phyloP scores from a whole-genome alignment of 1,140 invertebrate species.

The Brachionus sp. region DNA sequence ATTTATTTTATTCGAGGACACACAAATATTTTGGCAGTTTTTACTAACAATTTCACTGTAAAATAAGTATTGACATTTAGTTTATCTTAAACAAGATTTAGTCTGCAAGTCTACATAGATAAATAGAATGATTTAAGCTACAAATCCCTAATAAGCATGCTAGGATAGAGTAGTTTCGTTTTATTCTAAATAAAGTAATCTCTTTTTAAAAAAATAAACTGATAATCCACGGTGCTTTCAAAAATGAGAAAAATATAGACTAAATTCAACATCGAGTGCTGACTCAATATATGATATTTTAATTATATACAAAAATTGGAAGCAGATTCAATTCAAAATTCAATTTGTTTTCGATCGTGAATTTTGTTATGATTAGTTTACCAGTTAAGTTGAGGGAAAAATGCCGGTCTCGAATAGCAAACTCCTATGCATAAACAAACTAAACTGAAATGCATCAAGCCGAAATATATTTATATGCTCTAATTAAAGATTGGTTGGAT shows the following conservation, averaged over 20 bases:
- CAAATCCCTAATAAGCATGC: neutral
- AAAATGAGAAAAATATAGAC: neutral
- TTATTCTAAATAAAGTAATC: neutral
- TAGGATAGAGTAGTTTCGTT: neutral
- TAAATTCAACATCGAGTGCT: neutral
- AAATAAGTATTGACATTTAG: neutral
- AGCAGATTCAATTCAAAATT: constrained; percentile 4
- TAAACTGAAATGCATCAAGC: neutral
- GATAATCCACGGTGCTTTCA: neutral
- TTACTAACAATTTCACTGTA: neutral
- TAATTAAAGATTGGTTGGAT: neutral
- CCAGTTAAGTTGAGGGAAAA: constrained; percentile 5
- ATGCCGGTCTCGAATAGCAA: neutral
- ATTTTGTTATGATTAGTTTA: neutral
- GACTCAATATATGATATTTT: constrained; percentile 4
- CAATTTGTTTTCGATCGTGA: constrained; percentile 6
- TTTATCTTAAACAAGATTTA: neutral
- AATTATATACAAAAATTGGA: neutral
- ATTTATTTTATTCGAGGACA: neutral
- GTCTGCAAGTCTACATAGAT: neutral
- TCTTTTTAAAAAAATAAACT: neutral
- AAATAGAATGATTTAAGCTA: neutral
- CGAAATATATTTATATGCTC: neutral
- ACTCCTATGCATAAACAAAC: neutral
- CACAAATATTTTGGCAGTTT: neutral